These are phyloP conservation scores for Myotis davidii DNA, from an alignment of 2,113 vertebrate species.

Conservation along the genomic window DNA sequence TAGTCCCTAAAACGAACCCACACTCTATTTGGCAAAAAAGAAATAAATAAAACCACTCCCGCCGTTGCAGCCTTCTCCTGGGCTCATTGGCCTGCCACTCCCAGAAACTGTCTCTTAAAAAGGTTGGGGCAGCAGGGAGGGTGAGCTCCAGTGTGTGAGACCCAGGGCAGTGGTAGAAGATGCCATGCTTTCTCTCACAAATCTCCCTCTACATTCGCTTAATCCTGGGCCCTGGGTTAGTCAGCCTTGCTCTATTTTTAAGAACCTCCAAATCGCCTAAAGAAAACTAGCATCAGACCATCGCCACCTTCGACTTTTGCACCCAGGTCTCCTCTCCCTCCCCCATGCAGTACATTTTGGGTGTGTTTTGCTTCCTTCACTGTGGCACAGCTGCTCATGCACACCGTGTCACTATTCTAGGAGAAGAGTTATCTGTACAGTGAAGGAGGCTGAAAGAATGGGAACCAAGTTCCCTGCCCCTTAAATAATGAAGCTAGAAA, in stretches of 20 bases:
- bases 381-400: conserved; percentile 66
- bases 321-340: conserved; percentile 15
- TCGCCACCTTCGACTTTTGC: not conserved
- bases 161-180: conserved; percentile 44
- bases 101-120: conserved; percentile 23
- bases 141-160: not conserved
- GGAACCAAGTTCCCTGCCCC: conserved; percentile 67
- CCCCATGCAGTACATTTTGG: too few species aligned
- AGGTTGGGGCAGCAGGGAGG: not conserved
- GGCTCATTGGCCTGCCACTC: not conserved
- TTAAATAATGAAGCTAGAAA: conserved; percentile 65
- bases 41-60: conserved; percentile 77
- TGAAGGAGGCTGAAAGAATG: conserved; percentile 65
- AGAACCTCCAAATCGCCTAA: conserved; percentile 71
- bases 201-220: not conserved
- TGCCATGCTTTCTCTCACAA: conserved; percentile 62
- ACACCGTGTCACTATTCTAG: conserved; percentile 67
- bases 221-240: conserved; percentile 17
- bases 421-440: conserved; percentile 58
- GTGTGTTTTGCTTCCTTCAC: too few species aligned
- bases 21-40: conserved; percentile 77
- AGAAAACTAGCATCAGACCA: conserved; percentile 62
- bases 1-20: conserved; percentile 32
- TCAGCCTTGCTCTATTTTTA: conserved; percentile 54
- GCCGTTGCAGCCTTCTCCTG: conserved; percentile 23